These are phyloP conservation scores for Miniopterus natalensis DNA, from an alignment of 2,113 vertebrate genomes.

Conservation along the genomic window DNA sequence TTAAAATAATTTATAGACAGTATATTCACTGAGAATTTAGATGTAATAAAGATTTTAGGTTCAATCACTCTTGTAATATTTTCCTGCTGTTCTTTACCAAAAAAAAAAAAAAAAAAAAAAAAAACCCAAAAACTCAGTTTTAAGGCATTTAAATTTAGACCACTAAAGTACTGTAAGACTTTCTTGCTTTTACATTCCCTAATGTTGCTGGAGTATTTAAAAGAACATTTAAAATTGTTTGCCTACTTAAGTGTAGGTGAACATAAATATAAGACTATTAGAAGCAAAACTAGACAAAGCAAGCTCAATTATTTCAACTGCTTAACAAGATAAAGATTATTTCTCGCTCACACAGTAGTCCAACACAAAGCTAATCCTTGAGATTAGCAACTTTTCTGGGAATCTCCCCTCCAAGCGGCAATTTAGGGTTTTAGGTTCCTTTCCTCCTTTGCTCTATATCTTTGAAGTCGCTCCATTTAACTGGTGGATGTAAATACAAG, in stretches of 20 bases:
- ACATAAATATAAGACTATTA: background rate
- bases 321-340: background rate
- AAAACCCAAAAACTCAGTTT: background rate
- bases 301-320: background rate
- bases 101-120: background rate
- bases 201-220: background rate
- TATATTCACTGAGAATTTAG: background rate
- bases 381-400: background rate
- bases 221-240: background rate
- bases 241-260: background rate
- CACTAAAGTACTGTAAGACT: background rate
- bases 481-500: background rate
- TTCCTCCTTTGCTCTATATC: background rate
- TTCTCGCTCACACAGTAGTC: background rate
- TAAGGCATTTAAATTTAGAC: background rate
- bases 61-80: background rate
- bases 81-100: background rate
- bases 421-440: background rate
- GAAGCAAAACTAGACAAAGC: background rate
- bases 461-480: background rate
- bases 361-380: background rate
- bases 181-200: background rate
- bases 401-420: background rate
- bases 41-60: slow-evolving; percentile 10
- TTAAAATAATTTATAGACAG: background rate